Evolutionary conservation across 2,888 invertebrate genomes (phyloP), one percentile per base, ranked within the genome.

Genomic region (Helicoverpa assulta): DNA sequence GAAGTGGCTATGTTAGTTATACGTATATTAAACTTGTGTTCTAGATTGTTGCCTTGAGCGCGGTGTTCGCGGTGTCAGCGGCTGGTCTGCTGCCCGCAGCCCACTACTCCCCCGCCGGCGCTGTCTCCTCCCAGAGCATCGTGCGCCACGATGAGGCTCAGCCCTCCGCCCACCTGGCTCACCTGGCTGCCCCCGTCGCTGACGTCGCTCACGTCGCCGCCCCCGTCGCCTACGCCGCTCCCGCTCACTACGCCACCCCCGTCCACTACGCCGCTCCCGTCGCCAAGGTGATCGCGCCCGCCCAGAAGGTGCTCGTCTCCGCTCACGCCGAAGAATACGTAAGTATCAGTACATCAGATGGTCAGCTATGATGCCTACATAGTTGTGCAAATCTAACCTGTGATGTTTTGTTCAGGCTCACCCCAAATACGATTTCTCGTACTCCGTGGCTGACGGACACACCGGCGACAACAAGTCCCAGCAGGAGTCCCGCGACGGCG

Each of bases 391-490:
- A 40, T 56, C 12, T 73, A 1, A 76, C 8, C 0, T 10, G 18
- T 40, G 8, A 59, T 19, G 7, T 74, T 21, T 68, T 66, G 62
- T 70, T 19, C 84, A 96, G 96, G 92, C 96, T n/a, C 96, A 96
- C 89, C 96, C 96, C 70, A 95, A 96, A 87, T 96, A 96, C 91
- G 94, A 96, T 68, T 96, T 94, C 91, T 94, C 96, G 3, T 96
- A 96, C 89, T 96, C 96, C 33, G 96, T 96, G 14, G 94, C 96
- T 68, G 96, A 96, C 80, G 93, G 93, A 37, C 96, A 96, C 87
- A 95, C 96, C 79, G 96, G 96, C 47, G 96, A 96, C 92, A 96
- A 96, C 91, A 96, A 96, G 93, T 96, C 96, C 76, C 96, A 96
- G 88, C 92, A 94, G 59, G 96, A 96, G 90, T 92, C 93, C 88